Evolutionary conservation across 1,140 invertebrate species (phyloP).

Genomic region (Ylistrum balloti): DNA sequence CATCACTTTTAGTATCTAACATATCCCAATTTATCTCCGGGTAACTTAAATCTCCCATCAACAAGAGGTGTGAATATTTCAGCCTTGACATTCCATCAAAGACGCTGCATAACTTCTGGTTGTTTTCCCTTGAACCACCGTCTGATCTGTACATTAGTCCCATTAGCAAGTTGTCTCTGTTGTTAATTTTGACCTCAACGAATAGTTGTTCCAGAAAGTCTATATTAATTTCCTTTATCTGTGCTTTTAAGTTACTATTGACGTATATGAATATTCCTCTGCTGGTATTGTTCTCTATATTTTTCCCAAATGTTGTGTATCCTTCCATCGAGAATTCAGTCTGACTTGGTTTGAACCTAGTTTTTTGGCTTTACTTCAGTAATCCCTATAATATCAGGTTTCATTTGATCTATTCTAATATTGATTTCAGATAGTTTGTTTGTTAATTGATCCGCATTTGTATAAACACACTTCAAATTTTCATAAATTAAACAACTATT

Average conservation of each 20-base stretch:
- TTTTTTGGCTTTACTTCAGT: background rate
- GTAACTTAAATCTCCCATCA: background rate
- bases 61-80: background rate
- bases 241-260: background rate
- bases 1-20: background rate
- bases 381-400: too few species aligned
- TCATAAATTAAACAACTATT: background rate
- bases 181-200: conserved; percentile 40
- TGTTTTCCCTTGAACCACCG: background rate
- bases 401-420: background rate
- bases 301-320: conserved; percentile 42
- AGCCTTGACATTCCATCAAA: background rate
- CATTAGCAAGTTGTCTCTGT: background rate
- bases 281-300: background rate
- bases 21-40: background rate
- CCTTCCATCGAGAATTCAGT: background rate
- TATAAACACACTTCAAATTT: conserved; percentile 46
- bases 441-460: conserved; percentile 49
- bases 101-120: background rate
- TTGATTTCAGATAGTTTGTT: conserved; percentile 48
- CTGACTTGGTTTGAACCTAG: conserved; percentile 47
- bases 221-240: background rate
- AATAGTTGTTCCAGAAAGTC: conserved; percentile 27
- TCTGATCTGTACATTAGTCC: conserved; percentile 50
- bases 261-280: conserved; percentile 52